These are phyloP conservation scores for Orientallactaga sibirica DNA, from an alignment of 2,797 vertebrate species.

Conservation along the genomic window DNA sequence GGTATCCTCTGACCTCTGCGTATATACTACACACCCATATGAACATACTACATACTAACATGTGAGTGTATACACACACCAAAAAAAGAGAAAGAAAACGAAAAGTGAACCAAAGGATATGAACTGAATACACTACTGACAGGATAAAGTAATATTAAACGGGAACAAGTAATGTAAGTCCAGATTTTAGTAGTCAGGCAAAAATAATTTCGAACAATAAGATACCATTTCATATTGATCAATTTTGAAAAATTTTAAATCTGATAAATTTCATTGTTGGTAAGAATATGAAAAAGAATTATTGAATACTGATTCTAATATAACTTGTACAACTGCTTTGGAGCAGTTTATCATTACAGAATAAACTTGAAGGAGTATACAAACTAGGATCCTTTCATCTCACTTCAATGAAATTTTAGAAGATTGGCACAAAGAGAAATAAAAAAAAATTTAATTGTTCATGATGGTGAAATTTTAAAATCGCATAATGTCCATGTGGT, in stretches of 20 bases:
- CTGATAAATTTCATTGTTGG: not conserved
- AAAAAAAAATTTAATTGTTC: not conserved
- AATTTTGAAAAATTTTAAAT: not conserved
- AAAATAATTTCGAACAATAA: not conserved
- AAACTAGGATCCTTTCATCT: not conserved
- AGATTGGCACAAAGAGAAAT: not conserved
- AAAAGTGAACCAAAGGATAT: not conserved
- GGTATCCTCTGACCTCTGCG: too few relatives aligned
- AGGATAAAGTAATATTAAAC: not conserved
- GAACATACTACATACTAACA: too few relatives aligned
- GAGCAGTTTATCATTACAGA: not conserved
- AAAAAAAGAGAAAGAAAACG: too few relatives aligned
- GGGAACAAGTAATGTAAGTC: not conserved
- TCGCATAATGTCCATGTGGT: not conserved
- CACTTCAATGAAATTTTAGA: not conserved
- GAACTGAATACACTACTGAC: not conserved
- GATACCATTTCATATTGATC: constrained; percentile 12
- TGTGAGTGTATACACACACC: too few relatives aligned
- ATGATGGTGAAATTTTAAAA: not conserved
- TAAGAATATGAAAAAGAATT: constrained; percentile 46
- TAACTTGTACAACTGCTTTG: not conserved
- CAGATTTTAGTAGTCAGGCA: not conserved
- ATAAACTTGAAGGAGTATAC: not conserved
- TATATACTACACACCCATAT: too few relatives aligned
- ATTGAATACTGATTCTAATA: not conserved